phyloP scores from a whole-genome alignment of 2,888 invertebrate genomes.

The Sphaerophoria rueppellii region DNA sequence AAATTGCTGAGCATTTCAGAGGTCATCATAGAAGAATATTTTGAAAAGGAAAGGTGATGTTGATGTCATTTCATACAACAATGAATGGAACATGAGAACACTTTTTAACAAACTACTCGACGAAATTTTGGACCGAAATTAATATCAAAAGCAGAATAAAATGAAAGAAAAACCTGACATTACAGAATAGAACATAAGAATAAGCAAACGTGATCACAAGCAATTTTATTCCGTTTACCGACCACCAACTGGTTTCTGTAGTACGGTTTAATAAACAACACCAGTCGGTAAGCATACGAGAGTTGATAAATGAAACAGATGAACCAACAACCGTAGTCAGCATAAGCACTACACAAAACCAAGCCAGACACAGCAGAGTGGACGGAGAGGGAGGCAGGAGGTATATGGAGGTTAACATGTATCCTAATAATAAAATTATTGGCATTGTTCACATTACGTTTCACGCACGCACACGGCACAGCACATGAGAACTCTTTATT shows the following conservation, averaged over 20 bases:
- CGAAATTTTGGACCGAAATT: too few relatives aligned
- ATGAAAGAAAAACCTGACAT: neutral
- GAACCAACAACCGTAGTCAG: neutral
- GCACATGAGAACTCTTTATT: conserved; percentile 43
- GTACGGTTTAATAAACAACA: conserved; percentile 55
- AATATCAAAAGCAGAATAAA: too few relatives aligned
- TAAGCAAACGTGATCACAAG: conserved; percentile 58
- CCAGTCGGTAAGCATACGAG: conserved; percentile 4
- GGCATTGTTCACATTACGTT: conserved; percentile 38
- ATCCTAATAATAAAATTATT: conserved; percentile 57
- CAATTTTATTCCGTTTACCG: conserved; percentile 50
- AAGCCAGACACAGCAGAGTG: conserved; percentile 28
- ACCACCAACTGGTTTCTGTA: conserved; percentile 62
- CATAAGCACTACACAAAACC: neutral
- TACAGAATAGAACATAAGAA: conserved; percentile 3
- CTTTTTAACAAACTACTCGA: too few relatives aligned
- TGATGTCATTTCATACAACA: too few relatives aligned
- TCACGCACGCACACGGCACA: conserved; percentile 38
- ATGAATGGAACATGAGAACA: too few relatives aligned
- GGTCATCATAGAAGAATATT: neutral
- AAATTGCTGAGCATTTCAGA: conserved; percentile 1
- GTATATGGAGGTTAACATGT: neutral
- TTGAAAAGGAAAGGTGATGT: too few relatives aligned
- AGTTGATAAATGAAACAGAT: neutral
- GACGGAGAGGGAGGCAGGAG: neutral